These are phyloP conservation scores for Rhodinocichla rosea DNA, from an alignment of 2,113 vertebrate genomes.

Conservation along the genomic window DNA sequence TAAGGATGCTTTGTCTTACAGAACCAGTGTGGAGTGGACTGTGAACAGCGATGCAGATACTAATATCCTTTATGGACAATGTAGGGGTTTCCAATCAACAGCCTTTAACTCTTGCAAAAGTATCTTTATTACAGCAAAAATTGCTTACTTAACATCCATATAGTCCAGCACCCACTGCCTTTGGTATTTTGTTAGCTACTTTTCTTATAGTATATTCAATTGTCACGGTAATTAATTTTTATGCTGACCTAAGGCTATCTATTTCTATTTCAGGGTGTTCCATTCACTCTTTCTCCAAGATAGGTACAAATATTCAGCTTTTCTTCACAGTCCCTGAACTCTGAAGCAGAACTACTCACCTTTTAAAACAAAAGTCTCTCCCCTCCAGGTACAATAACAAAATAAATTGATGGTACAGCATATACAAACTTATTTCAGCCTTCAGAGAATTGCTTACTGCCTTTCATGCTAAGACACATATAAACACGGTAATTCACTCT, in stretches of 20 bases:
- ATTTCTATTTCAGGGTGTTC: conserved; percentile 3
- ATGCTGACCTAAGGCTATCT: conserved; percentile 6
- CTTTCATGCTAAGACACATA: conserved; percentile 11
- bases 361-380: conserved; percentile 25
- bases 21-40: not conserved
- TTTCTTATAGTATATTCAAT: not conserved
- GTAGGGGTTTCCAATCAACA: not conserved
- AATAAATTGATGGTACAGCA: conserved; percentile 8
- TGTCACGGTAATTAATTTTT: conserved; percentile 3
- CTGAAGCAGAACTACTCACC: conserved; percentile 32
- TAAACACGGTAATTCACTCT: conserved; percentile 37
- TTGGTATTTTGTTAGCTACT: conserved; percentile 8
- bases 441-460: conserved; percentile 12
- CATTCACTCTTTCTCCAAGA: not conserved
- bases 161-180: not conserved
- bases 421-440: conserved; percentile 31
- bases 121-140: not conserved
- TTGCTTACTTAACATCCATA: not conserved
- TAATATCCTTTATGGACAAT: not conserved
- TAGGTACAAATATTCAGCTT: not conserved
- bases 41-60: not conserved
- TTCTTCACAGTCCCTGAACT: conserved; percentile 42
- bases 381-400: conserved; percentile 16
- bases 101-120: not conserved
- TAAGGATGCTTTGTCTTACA: not conserved